Percentiles rank a stretch among this genome's conserved stretches.
phyloP scores from a whole-genome alignment of 30 jellyfish, hydroid and myxozoan species.

The Aurelia coerulea region DNA sequence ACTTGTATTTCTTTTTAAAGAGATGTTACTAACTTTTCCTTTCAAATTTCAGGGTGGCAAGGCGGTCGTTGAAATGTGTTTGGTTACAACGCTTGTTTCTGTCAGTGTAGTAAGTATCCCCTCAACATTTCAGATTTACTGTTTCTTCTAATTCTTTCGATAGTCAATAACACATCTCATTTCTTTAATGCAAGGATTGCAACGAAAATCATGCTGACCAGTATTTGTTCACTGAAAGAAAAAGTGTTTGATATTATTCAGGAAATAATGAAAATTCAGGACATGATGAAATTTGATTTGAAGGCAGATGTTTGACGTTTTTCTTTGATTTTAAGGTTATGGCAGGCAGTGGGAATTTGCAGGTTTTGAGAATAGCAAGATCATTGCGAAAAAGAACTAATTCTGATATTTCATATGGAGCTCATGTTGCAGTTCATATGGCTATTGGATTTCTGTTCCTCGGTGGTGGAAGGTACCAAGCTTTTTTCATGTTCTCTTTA shows the following conservation, averaged over 20 bases:
- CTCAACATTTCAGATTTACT: neutral
- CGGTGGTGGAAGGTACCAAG: slow-evolving; percentile 94
- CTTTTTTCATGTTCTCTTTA: neutral
- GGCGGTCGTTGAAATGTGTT: slow-evolving; percentile 84
- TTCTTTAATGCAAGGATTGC: too few species aligned
- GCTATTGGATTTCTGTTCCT: slow-evolving; percentile 95
- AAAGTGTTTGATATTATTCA: too few species aligned
- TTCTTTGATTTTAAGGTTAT: slow-evolving; percentile 61
- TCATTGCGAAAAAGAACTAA: slow-evolving; percentile 74
- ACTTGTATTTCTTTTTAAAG: neutral
- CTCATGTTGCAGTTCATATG: slow-evolving; percentile 93
- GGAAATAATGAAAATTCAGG: too few species aligned
- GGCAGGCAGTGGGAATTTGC: slow-evolving; percentile 96
- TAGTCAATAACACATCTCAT: neutral
- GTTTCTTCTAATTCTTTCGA: neutral
- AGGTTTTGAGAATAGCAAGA: slow-evolving; percentile 88
- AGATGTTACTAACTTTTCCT: neutral
- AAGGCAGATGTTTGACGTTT: too few species aligned
- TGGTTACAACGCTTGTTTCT: slow-evolving; percentile 65
- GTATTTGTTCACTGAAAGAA: too few species aligned
- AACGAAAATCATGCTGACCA: too few species aligned
- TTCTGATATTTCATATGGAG: slow-evolving; percentile 85
- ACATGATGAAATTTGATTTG: too few species aligned
- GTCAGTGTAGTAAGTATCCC: slow-evolving; percentile 69
- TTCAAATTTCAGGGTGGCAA: slow-evolving; percentile 68